Evolutionary conservation across 1,140 invertebrate species (phyloP).

Genomic region (Harpegnathos saltator): DNA sequence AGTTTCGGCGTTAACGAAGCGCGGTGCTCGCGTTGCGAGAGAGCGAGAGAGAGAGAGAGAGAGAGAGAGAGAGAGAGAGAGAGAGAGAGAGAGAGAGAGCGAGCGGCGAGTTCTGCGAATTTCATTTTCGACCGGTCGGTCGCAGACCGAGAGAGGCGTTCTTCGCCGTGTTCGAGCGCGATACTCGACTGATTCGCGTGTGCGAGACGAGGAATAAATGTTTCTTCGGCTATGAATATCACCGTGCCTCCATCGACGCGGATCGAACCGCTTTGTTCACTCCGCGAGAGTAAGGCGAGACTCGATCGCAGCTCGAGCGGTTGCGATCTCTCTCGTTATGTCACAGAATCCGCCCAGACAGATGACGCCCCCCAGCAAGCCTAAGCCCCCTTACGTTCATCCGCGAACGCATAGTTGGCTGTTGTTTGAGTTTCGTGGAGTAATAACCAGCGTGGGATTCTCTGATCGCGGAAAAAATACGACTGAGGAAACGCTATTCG

Average conservation of each 20-base stretch:
- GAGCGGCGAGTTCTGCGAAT: slow-evolving; percentile 25
- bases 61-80: not conserved
- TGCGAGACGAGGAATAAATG: not conserved
- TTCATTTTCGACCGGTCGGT: slow-evolving; percentile 24
- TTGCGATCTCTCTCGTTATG: slow-evolving; percentile 14
- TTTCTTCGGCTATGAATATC: slow-evolving; percentile 1
- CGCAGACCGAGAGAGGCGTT: not conserved
- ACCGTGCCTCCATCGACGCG: slow-evolving; percentile 14
- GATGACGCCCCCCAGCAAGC: not conserved
- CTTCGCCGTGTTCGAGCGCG: slow-evolving; percentile 13
- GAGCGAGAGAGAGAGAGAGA: not conserved
- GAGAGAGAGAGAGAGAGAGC: not conserved
- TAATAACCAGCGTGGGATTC: not conserved
- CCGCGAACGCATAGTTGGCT: slow-evolving; percentile 14
- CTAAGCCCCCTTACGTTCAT: not conserved
- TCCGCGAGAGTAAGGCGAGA: slow-evolving; percentile 6
- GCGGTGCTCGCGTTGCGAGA: slow-evolving; percentile 42
- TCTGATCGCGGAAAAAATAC: slow-evolving; percentile 16
- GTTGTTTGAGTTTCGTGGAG: slow-evolving; percentile 32
- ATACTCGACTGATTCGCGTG: slow-evolving; percentile 1
- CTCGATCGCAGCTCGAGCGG: not conserved
- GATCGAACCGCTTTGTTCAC: slow-evolving; percentile 26
- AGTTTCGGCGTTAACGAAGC: slow-evolving; percentile 56
- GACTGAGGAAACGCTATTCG: not conserved
- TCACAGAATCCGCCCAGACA: not conserved